Evolutionary conservation across 2,888 invertebrate genomes (phyloP), one percentile per base, ranked within the genome.

Genomic region (Stenurella melanura): DNA sequence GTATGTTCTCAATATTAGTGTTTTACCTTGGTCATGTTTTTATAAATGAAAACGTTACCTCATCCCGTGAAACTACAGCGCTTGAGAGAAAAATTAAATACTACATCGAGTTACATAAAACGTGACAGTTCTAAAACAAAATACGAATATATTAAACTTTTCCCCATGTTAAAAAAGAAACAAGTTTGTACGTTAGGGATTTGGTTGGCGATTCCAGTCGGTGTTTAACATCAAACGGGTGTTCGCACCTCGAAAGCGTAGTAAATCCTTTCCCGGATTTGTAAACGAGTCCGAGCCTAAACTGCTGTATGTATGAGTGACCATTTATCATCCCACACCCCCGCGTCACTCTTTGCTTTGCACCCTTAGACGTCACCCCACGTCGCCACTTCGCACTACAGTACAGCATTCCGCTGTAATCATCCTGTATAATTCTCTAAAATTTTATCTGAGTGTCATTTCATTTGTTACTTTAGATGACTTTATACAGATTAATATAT

Each of bases 231-330:
- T 85, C 83, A 84, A 87, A 86, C 85, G 86, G 85, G 83, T 84
- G 85, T 85, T 88, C 86, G 84, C 87, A 88, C 87, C 88, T 85
- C 82, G 84, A 77, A 86, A 87, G 86, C 87, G 86, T 86, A 85
- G 86, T 88, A 89, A 89, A 89, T 89, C 89, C 89, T 88, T 89
- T 89, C 86, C 86, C 86, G 89, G 89, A 89, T 89, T 89, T 89
- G 88, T 88, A 88, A 88, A 88, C 88, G 88, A 89, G 88, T 87
- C 86, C 86, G 85, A 86, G 85, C 86, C 87, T 88, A 88, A 89
- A 87, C 88, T 87, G 84, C 86, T 87, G 86, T 89, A 89, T 88
- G 88, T 88, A 87, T 88, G 88, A 88, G 88, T 89, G 89, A 89
- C 89, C 89, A 89, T 89, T 89, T 89, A 89, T 89, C 89, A 89